Evolutionary conservation across 37 sponge, comb jelly and placozoan species (phyloP), one percentile per base, ranked within the genome.

Genomic region (Ephydatia muelleri): DNA sequence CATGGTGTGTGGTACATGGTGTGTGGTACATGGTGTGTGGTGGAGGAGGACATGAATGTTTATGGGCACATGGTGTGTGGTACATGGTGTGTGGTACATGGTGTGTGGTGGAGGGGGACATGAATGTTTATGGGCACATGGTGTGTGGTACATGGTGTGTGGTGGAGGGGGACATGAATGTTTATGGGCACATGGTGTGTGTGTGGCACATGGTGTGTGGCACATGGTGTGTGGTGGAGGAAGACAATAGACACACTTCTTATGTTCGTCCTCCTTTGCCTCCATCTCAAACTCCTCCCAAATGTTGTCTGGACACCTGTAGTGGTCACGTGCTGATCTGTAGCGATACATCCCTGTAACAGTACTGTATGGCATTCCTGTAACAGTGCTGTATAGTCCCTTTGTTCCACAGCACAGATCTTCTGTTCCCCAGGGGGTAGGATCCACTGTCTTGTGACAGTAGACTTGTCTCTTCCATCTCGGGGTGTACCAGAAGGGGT

Each of bases 241-340:
- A n/a, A n/a, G n/a, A n/a, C n/a, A n/a, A n/a, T n/a, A n/a, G n/a
- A n/a, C 78, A 72, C 22, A 85, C 86, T 40, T 68, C 33, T 82
- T 72, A 34, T 90, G 86, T 67, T 82, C 90, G 2, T 68, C 37
- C 23, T 73, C 38, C 35, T 66, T 30, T 3, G 72, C 78, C 73
- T 84, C 75, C 9, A 39, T 68, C 65, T 90, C 65, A 13, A 74
- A 66, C 36, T 85, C 90, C 23, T 82, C 73, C 19, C 26, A 39
- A 2, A 80, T 83, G 16, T 87, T 87, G 32, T 87, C 91, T 0
- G 82, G 74, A 57, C 83, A 67, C 57, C 57, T 77, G 22, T 75
- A 70, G 36, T 73, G 86, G 29, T 68, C 68, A 78, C 16, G 66
- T 70, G 12, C 23, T 72, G 30, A 57, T 16, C 36, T 36, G 48